Conservation (phyloP, 2,113 vertebrate genomes). For the Rhadina sibilatrix region DNA sequence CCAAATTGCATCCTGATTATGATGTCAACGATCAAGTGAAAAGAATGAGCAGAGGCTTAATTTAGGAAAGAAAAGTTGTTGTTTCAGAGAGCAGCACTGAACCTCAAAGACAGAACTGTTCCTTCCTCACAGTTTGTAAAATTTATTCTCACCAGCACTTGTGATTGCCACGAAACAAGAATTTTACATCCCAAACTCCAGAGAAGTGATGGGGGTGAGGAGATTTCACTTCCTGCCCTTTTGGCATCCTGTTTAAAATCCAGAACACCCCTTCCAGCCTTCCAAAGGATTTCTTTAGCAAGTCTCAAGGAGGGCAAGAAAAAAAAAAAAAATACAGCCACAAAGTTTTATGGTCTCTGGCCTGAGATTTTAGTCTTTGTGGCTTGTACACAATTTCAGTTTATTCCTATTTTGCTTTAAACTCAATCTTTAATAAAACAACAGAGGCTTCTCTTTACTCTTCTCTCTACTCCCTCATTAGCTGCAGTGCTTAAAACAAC, state of each 20-base stretch:
- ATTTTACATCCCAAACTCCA: background rate
- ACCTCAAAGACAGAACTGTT: background rate
- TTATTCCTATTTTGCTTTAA: background rate
- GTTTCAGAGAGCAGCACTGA: background rate
- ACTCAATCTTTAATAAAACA: background rate
- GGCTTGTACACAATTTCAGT: background rate
- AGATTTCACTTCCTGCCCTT: background rate
- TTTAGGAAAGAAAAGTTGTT: background rate
- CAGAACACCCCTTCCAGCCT: background rate
- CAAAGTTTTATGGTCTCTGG: background rate
- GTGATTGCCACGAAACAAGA: background rate
- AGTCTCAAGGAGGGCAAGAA: background rate
- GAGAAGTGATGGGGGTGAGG: background rate
- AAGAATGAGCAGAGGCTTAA: constrained; percentile 7
- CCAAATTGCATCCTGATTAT: constrained; percentile 5
- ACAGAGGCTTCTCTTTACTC: background rate
- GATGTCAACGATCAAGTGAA: background rate
- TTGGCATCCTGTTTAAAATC: background rate
- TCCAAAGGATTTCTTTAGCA: background rate
- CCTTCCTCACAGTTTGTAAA: background rate
- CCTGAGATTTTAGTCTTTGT: background rate
- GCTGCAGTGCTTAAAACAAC: background rate
- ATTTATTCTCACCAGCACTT: background rate
- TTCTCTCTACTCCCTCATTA: background rate
- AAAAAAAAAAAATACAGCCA: background rate